Percentiles rank a stretch among this genome's conserved stretches.
Conservation (phyloP, 37 sponge, comb jelly and placozoan genomes). For the Halichondria panicea region DNA sequence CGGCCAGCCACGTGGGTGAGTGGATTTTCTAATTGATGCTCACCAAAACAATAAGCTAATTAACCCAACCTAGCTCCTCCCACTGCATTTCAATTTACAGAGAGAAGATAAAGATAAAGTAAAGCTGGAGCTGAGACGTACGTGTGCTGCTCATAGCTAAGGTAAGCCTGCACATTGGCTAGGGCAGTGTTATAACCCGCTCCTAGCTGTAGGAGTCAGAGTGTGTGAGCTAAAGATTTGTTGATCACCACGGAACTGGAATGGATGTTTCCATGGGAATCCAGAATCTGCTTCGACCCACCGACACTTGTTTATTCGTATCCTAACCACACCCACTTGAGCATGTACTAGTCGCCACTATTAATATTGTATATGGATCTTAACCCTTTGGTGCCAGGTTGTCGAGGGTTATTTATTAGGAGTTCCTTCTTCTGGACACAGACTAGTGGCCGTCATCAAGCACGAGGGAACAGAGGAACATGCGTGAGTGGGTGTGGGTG, state of each 20-base stretch:
- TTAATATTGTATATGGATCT: not conserved
- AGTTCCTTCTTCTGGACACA: not conserved
- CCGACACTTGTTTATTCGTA: slow-evolving; percentile 66
- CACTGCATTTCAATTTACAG: too few species aligned
- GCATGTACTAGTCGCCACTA: not conserved
- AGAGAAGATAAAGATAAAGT: too few species aligned
- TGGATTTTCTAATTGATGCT: too few species aligned
- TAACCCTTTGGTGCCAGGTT: not conserved
- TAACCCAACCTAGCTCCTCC: too few species aligned
- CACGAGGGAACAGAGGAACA: slow-evolving; percentile 63
- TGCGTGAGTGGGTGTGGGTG: slow-evolving; percentile 44
- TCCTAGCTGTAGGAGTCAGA: not conserved
- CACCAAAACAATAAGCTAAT: too few species aligned
- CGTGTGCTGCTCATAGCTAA: too few species aligned
- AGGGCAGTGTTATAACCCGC: too few species aligned
- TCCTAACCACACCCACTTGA: slow-evolving; percentile 6
- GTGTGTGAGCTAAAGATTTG: not conserved
- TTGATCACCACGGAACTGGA: not conserved
- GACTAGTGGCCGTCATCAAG: slow-evolving; percentile 34
- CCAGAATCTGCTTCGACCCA: slow-evolving; percentile 60
- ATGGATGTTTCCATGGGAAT: slow-evolving; percentile 25
- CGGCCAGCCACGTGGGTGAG: too few species aligned
- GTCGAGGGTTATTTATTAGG: slow-evolving; percentile 44
- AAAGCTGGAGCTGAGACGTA: too few species aligned
- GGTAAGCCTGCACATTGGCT: too few species aligned